Conservation (phyloP, 1,140 invertebrate species). For the Drosophila truncata region DNA sequence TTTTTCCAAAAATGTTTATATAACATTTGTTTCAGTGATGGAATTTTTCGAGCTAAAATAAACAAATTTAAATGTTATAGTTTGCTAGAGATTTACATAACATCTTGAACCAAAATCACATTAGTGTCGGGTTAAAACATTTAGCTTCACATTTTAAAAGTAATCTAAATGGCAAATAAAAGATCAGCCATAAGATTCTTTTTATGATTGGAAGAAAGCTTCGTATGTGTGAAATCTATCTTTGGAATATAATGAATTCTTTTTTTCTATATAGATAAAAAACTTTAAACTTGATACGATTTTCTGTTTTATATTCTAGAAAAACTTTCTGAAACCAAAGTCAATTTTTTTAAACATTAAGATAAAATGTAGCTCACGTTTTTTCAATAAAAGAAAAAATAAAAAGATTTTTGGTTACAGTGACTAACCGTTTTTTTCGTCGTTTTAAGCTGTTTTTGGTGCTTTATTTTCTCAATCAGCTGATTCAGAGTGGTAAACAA, state of each 20-base stretch:
- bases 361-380: not conserved
- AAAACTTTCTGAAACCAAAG: not conserved
- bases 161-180: not conserved
- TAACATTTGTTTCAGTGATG: not conserved
- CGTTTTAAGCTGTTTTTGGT: not conserved
- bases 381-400: not conserved
- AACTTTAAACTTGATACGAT: no score
- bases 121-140: not conserved
- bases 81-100: not conserved
- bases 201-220: not conserved
- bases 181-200: no score
- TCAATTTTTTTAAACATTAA: not conserved
- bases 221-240: not conserved
- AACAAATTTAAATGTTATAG: conserved; percentile 5
- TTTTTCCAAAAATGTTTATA: not conserved
- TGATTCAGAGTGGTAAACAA: conserved; percentile 50
- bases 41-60: conserved; percentile 3
- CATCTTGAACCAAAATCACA: not conserved
- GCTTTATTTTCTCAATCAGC: conserved; percentile 37
- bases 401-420: not conserved
- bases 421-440: conserved; percentile 2
- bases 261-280: not conserved
- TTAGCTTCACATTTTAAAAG: not conserved
- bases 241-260: not conserved
- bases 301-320: no score